These are phyloP conservation scores for Polymixis lichenea DNA, from an alignment of 2,888 invertebrate genomes.

Conservation along the genomic window DNA sequence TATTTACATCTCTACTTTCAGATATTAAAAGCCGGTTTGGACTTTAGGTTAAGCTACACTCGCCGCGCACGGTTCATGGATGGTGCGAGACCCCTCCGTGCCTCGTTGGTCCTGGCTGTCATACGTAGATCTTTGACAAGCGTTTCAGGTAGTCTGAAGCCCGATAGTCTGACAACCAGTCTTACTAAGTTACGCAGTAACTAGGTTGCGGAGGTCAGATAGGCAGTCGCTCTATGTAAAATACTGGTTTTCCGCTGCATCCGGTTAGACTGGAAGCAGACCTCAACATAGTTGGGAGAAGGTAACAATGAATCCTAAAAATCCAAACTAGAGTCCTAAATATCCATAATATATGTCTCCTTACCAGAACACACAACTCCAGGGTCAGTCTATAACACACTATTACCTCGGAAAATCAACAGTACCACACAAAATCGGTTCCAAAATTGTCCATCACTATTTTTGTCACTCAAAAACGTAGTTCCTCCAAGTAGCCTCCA, in stretches of 20 bases:
- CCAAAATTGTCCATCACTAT: no score
- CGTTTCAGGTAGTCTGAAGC: not conserved
- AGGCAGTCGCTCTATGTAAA: not conserved
- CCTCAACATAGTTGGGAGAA: not conserved
- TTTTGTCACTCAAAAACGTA: no score
- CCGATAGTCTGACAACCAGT: not conserved
- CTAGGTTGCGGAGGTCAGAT: not conserved
- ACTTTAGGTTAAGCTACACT: constrained; percentile 3
- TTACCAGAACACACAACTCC: constrained; percentile 6
- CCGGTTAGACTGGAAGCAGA: not conserved
- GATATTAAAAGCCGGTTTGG: constrained; percentile 19
- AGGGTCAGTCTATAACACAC: constrained; percentile 27
- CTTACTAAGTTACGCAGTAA: not conserved
- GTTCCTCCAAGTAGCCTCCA: no score
- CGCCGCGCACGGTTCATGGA: not conserved
- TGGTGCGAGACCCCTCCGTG: not conserved
- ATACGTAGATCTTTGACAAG: not conserved
- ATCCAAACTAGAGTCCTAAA: constrained; percentile 20
- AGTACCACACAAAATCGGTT: constrained; percentile 14
- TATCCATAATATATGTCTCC: not conserved
- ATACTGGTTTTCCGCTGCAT: not conserved
- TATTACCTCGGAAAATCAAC: constrained; percentile 1
- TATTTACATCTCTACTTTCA: not conserved
- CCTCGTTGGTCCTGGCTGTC: not conserved
- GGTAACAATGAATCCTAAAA: not conserved